Conservation (phyloP, 2,888 invertebrate genomes). For the Troides aeacus region DNA sequence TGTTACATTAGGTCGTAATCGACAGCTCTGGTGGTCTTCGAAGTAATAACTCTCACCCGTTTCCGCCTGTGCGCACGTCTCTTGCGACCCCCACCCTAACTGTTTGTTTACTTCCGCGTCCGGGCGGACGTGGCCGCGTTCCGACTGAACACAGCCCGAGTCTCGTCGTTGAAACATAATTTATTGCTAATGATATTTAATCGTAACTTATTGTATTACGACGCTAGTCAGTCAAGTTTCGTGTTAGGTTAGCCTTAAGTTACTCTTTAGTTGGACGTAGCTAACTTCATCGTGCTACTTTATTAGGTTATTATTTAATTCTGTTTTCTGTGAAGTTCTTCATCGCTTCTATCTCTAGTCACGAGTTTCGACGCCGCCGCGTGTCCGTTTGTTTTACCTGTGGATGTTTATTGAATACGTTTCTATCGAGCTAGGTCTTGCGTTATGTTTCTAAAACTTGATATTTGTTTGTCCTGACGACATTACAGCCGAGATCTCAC, state of each 20-base stretch:
- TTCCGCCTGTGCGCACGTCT: slow-evolving; percentile 66
- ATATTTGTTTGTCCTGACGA: slow-evolving; percentile 6
- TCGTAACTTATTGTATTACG: slow-evolving; percentile 58
- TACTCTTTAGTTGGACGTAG: slow-evolving; percentile 46
- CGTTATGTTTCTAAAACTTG: slow-evolving; percentile 20
- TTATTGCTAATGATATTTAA: slow-evolving; percentile 55
- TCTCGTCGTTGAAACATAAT: slow-evolving; percentile 54
- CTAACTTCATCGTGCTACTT: slow-evolving; percentile 45
- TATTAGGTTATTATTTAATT: slow-evolving; percentile 55
- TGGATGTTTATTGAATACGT: slow-evolving; percentile 29
- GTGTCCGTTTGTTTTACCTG: slow-evolving; percentile 40
- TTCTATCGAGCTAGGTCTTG: slow-evolving; percentile 10
- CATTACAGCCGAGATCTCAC: slow-evolving; percentile 19
- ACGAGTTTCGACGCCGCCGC: slow-evolving; percentile 52
- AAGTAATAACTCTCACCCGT: slow-evolving; percentile 58
- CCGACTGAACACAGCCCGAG: slow-evolving; percentile 26
- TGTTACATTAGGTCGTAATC: slow-evolving; percentile 76
- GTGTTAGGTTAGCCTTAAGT: slow-evolving; percentile 57
- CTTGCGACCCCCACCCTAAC: slow-evolving; percentile 56
- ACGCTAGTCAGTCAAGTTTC: slow-evolving; percentile 74
- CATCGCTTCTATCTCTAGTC: slow-evolving; percentile 65
- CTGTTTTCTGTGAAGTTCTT: slow-evolving; percentile 51
- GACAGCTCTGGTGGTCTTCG: slow-evolving; percentile 60
- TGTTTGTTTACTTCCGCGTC: slow-evolving; percentile 32
- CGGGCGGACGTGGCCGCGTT: slow-evolving; percentile 27